Base-by-base conservation (phyloP, 1,140 invertebrate species). In the Orius insidiosus region DNA sequence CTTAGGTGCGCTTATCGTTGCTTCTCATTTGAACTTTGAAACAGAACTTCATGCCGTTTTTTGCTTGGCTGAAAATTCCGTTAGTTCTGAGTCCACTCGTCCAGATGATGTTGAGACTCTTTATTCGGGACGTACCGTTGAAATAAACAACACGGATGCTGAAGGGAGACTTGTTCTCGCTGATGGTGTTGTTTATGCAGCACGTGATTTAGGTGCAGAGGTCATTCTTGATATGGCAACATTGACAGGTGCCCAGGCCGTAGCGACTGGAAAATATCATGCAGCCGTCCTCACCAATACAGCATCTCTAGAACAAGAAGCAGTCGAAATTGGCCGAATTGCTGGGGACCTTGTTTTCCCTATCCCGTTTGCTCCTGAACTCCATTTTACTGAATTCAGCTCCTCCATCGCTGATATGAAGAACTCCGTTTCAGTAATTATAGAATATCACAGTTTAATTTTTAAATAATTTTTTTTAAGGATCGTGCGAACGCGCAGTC, bases 91-190 rank as follows among this genome's bases (percentile, higher is more conserved):
- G 52, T 71, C 81, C 1, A 83, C 77, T 24, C 69, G 83, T 49
- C 87, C 88, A 4, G 88, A 94, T 65, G 88, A 93, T 60, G 80
- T 94, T 42, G 80, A 89, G 58, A 77, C 70, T 10, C 63, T 92
- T 56, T 87, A 92, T 58, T 92, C 86, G 1, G 87, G 86, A 32
- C 73, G 81, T 53, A 86, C 84, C 36, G 87, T 93, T 8, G 88
- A 93, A 63, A 84, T 92, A 43, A 92, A 90, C 60, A 93, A 93
- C 56, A 93, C 88, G 7, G 87, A 94, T 65, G 88, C 88, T 13
- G 87, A 93, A 65, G 88, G 88, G 15, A 72, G 88, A 37, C 61
- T 94, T 19, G 85, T 94, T 11, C 65, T 93, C 7, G 66, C 70
- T 33, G 80, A 84, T 62, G 79, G 85, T 54, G 84, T 88, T 38